Base-by-base conservation (phyloP, 2,888 invertebrate genomes). In the Diaphora mendica region DNA sequence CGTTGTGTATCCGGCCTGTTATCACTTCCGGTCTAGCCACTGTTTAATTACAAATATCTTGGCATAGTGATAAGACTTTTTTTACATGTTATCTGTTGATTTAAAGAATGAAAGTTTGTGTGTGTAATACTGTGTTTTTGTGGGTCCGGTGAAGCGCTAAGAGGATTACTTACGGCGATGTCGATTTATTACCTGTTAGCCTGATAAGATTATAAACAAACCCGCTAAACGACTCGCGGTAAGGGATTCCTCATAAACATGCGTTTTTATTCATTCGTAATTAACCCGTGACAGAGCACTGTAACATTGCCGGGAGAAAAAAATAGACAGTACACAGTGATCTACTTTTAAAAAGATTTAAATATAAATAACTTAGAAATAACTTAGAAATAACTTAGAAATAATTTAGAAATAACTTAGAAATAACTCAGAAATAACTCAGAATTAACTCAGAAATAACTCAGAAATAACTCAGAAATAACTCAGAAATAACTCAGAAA, bases 1-100 rank as follows among this genome's bases (percentile, higher is more conserved):
- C 89, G 89, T 88, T 85, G 83, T 77, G 81, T 86, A 87, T 89
- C 89, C 89, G 88, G 87, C 75, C 74, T 82, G 85, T 89, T 89
- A 89, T 89, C 89, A 89, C 84, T 89, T 89, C 89, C 89, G 88
- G 86, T 85, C 82, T 87, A 85, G 81, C 70, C 87, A 82, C 83
- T 89, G 88, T 90, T 89, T 89, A 90, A 90, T 89, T 88, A 86
- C 79, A 81, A 87, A 85, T 81, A 82, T 80, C 84, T 83, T 77
- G 76, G 76, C 74, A 81, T 78, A 77, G 74, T 86, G 88, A 87
- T 88, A 90, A 88, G 71, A 44, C 74, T 82, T 85, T 86, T n/a
- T 83, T 75, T 72, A 75, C 73, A 76, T 81, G 64, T 79, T 81
- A 81, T 83, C 83, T 79, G 82, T 83, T 80, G 84, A 84, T 83